Conservation (phyloP, 2,797 vertebrate genomes). For the Brachyrhaphis roseni region DNA sequence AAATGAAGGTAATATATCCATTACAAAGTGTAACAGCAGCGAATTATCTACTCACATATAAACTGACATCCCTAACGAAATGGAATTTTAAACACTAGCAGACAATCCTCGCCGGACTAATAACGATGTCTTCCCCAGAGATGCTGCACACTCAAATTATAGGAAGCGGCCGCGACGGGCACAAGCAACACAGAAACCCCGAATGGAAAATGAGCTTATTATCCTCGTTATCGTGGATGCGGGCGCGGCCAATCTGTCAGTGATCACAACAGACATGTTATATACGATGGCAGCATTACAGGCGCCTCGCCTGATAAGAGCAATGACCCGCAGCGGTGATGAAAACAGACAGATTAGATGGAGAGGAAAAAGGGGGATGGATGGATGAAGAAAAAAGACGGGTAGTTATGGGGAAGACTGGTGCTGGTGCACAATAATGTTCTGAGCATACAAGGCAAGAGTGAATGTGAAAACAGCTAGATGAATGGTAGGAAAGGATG, state of each 20-base stretch:
- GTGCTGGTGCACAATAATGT: conserved; percentile 6
- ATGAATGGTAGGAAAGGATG: conserved; percentile 16
- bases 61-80: conserved; percentile 61
- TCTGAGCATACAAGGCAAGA: conserved; percentile 23
- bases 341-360: conserved; percentile 66
- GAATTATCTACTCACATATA: conserved; percentile 35
- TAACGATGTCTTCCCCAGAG: conserved; percentile 57
- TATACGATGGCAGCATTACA: conserved; percentile 51
- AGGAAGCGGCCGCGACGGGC: conserved; percentile 62
- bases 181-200: conserved; percentile 55
- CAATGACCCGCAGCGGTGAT: conserved; percentile 63
- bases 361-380: conserved; percentile 33
- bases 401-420: conserved; percentile 6
- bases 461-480: conserved; percentile 13
- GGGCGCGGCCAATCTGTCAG: conserved; percentile 62
- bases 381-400: conserved; percentile 7
- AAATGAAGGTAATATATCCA: conserved; percentile 54
- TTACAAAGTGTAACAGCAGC: conserved; percentile 55
- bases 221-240: conserved; percentile 63
- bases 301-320: conserved; percentile 54
- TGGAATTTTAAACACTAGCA: conserved; percentile 72
- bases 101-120: conserved; percentile 64
- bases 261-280: conserved; percentile 74
- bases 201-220: conserved; percentile 73
- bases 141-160: conserved; percentile 63